Evolutionary conservation across 2,888 invertebrate species (phyloP).

Genomic region (Lomographa bimaculata): DNA sequence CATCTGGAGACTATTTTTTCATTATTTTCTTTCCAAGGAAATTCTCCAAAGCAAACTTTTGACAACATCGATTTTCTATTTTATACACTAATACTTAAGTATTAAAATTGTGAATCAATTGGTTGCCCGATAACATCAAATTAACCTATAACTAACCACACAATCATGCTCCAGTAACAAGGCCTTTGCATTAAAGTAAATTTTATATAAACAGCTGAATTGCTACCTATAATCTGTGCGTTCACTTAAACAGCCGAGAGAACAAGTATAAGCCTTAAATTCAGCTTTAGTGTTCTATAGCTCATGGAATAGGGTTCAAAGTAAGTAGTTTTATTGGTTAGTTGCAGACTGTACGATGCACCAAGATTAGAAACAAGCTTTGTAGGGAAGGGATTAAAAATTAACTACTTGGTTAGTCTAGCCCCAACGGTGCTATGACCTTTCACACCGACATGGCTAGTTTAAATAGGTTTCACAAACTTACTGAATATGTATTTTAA

Average conservation of each 20-base stretch:
- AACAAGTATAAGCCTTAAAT: neutral
- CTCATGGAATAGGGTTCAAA: slow-evolving; percentile 16
- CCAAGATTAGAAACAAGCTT: slow-evolving; percentile 36
- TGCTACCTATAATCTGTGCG: slow-evolving; percentile 30
- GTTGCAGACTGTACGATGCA: slow-evolving; percentile 25
- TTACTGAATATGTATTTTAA: too few relatives aligned
- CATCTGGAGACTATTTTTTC: too few relatives aligned
- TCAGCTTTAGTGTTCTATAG: slow-evolving; percentile 12
- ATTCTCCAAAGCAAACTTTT: too few relatives aligned
- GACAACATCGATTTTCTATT: too few relatives aligned
- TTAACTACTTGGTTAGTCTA: slow-evolving; percentile 47
- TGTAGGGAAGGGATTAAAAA: slow-evolving; percentile 42
- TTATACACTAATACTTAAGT: too few relatives aligned
- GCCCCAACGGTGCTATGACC: slow-evolving; percentile 40
- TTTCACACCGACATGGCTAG: slow-evolving; percentile 25
- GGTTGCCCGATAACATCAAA: slow-evolving; percentile 10
- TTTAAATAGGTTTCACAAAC: slow-evolving; percentile 24
- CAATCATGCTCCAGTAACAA: slow-evolving; percentile 8
- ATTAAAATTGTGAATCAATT: slow-evolving; percentile 1
- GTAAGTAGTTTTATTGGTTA: neutral
- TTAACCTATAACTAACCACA: slow-evolving; percentile 12
- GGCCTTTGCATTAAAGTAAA: slow-evolving; percentile 21
- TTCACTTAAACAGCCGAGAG: slow-evolving; percentile 12
- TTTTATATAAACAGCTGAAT: slow-evolving; percentile 32
- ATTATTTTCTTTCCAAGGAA: too few relatives aligned